Evolutionary conservation across 2,797 vertebrate species (phyloP).

Genomic region (Euthynnus affinis): DNA sequence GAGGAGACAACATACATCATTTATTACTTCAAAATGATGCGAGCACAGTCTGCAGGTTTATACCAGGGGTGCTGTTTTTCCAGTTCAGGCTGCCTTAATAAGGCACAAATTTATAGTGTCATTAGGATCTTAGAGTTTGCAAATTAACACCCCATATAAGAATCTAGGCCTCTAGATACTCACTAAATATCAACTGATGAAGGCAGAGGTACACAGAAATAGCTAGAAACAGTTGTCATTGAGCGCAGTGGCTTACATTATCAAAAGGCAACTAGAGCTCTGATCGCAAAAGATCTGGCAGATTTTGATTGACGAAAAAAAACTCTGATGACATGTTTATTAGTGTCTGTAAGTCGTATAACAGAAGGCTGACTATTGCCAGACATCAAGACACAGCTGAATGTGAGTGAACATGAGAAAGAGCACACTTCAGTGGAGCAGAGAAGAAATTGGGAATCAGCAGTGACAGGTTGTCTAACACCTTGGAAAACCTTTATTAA

Average conservation of each 20-base stretch:
- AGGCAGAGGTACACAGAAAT: conserved; percentile 11
- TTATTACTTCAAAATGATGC: conserved; percentile 9
- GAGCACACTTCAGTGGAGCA: neutral
- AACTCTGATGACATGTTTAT: conserved; percentile 10
- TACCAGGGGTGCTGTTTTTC: neutral
- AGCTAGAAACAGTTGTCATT: conserved; percentile 22
- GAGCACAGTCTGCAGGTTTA: conserved; percentile 1
- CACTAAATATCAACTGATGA: conserved; percentile 16
- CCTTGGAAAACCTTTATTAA: conserved; percentile 27
- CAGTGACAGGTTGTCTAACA: conserved; percentile 4
- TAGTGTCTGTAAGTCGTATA: neutral
- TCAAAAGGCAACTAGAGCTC: conserved; percentile 26
- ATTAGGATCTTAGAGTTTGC: conserved; percentile 14
- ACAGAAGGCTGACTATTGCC: conserved; percentile 15
- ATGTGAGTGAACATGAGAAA: conserved; percentile 11
- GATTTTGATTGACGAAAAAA: conserved; percentile 44
- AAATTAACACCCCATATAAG: conserved; percentile 34
- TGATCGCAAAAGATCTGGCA: conserved; percentile 6
- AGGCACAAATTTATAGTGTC: conserved; percentile 13
- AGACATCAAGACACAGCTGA: conserved; percentile 14
- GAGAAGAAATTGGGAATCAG: conserved; percentile 5
- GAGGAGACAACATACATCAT: neutral
- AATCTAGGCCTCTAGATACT: conserved; percentile 9
- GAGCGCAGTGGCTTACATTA: conserved; percentile 3
- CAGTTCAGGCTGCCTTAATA: neutral